phyloP scores from a whole-genome alignment of 2,113 vertebrate genomes.

The Alectura lathami region DNA sequence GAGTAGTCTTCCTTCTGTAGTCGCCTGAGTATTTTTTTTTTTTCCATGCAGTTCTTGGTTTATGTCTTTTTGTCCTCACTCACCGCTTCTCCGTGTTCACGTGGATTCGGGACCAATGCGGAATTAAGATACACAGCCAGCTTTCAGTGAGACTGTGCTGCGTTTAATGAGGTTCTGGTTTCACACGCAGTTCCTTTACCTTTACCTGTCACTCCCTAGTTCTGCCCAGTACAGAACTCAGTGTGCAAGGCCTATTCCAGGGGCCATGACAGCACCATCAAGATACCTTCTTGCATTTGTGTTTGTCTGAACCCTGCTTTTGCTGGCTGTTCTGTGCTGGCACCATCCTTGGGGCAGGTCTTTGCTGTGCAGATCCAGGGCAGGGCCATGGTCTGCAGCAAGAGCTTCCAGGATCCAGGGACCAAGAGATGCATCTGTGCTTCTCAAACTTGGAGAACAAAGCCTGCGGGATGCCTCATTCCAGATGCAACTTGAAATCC shows the following conservation, averaged over 20 bases:
- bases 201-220: neutral
- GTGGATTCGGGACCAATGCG: neutral
- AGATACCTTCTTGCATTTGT: neutral
- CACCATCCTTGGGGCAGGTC: neutral
- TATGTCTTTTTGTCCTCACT: neutral
- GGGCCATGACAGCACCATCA: neutral
- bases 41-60: neutral
- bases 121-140: neutral
- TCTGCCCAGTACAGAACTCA: neutral
- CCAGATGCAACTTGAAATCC: too few species aligned
- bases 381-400: fast-evolving
- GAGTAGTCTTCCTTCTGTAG: neutral
- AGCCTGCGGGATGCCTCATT: neutral
- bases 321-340: neutral
- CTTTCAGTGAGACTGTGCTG: neutral
- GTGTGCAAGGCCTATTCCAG: fast-evolving
- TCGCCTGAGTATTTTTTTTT: neutral
- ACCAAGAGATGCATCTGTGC: fast-evolving
- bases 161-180: neutral
- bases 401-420: neutral
- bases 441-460: neutral
- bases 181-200: neutral
- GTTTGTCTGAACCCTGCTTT: neutral
- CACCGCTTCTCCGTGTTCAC: fast-evolving
- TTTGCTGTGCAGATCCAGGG: neutral